Evolutionary conservation across 2,113 vertebrate genomes (phyloP).

Genomic region (Ranitomeya imitator): DNA sequence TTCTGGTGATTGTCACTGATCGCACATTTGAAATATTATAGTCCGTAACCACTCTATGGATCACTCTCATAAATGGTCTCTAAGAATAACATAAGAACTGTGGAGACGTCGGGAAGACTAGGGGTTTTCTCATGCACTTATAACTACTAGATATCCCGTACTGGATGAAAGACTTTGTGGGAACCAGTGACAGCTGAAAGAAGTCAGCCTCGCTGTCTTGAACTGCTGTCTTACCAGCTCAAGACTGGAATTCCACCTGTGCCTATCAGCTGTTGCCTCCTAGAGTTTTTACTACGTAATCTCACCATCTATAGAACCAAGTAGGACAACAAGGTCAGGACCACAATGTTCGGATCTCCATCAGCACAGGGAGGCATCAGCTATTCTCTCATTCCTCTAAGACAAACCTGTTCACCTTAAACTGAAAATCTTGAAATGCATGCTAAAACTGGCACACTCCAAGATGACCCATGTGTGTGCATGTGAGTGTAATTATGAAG

Average conservation of each 20-base stretch:
- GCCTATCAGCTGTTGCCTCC: slow-evolving; percentile 46
- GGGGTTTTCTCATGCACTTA: neutral
- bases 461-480: neutral
- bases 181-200: slow-evolving; percentile 40
- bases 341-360: neutral
- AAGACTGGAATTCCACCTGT: slow-evolving; percentile 23
- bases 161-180: slow-evolving; percentile 11
- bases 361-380: neutral
- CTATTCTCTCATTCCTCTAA: neutral
- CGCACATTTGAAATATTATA: neutral
- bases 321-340: neutral
- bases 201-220: neutral
- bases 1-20: neutral
- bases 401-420: neutral
- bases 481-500: slow-evolving; percentile 98
- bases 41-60: neutral
- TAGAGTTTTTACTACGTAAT: slow-evolving; percentile 17
- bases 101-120: neutral
- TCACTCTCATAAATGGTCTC: neutral
- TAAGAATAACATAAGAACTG: neutral
- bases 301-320: slow-evolving; percentile 10
- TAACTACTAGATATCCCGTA: slow-evolving; percentile 11
- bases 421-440: neutral
- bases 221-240: neutral
- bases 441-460: neutral